A percentile compares a stretch with the other conserved stretches of the same genome.
phyloP scores from a whole-genome alignment of 2,888 invertebrate genomes.

The Leptinotarsa juncta region DNA sequence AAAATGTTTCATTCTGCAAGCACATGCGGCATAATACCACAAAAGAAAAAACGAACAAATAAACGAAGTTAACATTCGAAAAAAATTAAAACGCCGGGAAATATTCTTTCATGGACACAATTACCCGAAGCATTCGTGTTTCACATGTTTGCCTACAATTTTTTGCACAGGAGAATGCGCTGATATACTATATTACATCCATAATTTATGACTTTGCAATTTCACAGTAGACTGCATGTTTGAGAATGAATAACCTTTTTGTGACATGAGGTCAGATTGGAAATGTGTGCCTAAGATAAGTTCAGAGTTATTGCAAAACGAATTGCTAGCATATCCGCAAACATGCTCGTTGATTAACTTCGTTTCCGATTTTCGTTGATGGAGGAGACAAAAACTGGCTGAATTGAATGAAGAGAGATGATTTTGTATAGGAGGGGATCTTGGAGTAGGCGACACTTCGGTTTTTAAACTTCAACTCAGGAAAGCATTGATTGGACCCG shows the following conservation, averaged over 20 bases:
- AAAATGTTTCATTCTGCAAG: not conserved
- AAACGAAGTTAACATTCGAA: conserved; percentile 1
- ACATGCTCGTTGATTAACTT: too few species aligned
- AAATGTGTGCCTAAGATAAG: too few species aligned
- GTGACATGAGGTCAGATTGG: not conserved
- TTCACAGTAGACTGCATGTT: not conserved
- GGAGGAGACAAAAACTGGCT: too few species aligned
- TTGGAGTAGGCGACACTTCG: too few species aligned
- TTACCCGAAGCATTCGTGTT: conserved; percentile 21
- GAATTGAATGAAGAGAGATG: too few species aligned
- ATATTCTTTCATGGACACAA: conserved; percentile 9
- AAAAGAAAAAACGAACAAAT: not conserved
- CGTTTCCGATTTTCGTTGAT: too few species aligned
- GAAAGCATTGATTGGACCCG: too few species aligned
- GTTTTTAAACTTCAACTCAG: too few species aligned
- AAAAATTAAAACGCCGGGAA: not conserved
- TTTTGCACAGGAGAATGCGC: conserved; percentile 5
- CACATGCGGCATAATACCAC: not conserved
- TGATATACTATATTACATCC: conserved; percentile 8
- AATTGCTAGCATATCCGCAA: too few species aligned
- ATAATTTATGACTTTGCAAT: not conserved
- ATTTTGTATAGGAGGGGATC: too few species aligned
- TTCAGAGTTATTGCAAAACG: too few species aligned
- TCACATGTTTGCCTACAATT: conserved; percentile 20
- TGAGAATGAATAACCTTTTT: not conserved